These are phyloP conservation scores for Eublepharis macularius DNA, from an alignment of 2,113 vertebrate species.

Conservation along the genomic window DNA sequence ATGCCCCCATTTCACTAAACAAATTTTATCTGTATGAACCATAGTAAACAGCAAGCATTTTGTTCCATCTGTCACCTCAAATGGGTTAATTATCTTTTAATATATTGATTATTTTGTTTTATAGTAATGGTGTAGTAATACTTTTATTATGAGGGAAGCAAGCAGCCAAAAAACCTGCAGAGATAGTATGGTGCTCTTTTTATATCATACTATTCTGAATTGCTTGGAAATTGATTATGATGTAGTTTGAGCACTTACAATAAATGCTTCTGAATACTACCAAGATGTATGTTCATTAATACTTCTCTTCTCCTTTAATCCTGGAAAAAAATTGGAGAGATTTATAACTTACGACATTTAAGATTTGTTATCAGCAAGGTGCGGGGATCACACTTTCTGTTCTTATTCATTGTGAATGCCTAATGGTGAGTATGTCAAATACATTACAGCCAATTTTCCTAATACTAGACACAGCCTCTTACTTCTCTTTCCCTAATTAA, in stretches of 20 bases:
- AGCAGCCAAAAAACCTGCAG: background rate
- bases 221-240: background rate
- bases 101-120: background rate
- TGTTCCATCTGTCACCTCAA: background rate
- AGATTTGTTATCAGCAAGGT: background rate
- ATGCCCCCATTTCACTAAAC: background rate
- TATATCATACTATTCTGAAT: background rate
- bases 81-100: background rate
- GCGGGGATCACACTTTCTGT: background rate
- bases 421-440: conserved; percentile 20
- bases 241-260: background rate
- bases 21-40: background rate
- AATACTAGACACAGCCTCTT: background rate
- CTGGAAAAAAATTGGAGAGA: background rate
- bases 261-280: background rate
- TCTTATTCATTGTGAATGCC: background rate
- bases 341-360: accelerated
- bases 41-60: background rate
- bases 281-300: background rate
- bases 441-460: conserved; percentile 18
- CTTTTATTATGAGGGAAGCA: background rate
- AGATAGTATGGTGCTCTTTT: background rate
- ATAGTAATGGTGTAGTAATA: background rate
- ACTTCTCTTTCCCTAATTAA: conserved; percentile 10
- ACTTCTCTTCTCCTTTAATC: background rate